phyloP scores from a whole-genome alignment of 2,797 vertebrate species.

The Geotria australis region DNA sequence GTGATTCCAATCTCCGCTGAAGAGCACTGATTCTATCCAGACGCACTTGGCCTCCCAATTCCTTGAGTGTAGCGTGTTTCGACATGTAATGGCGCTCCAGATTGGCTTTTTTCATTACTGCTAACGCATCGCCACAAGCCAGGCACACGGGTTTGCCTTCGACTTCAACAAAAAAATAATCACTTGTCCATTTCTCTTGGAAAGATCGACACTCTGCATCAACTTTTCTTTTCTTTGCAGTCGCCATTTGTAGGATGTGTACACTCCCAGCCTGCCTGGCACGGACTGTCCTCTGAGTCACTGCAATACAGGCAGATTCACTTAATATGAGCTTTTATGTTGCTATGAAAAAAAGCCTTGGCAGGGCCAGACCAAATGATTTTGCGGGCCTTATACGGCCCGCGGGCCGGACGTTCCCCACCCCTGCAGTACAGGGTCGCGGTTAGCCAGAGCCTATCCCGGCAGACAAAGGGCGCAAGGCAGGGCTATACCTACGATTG shows the following conservation, averaged over 20 bases:
- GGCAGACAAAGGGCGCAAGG: too few species aligned
- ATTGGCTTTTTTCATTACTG: conserved; percentile 4
- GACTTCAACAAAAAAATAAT: conserved; percentile 4
- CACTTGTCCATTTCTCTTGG: conserved; percentile 4
- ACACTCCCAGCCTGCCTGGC: too few species aligned
- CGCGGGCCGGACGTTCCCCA: too few species aligned
- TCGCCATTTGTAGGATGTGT: conserved; percentile 1
- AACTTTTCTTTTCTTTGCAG: conserved; percentile 3
- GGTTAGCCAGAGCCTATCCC: too few species aligned
- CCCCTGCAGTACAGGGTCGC: too few species aligned
- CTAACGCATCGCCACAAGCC: conserved; percentile 3
- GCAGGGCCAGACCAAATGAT: too few species aligned
- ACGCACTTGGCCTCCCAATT: conserved; percentile 4
- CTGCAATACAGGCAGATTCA: too few species aligned
- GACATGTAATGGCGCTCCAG: conserved; percentile 4
- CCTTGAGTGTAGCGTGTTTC: conserved; percentile 4
- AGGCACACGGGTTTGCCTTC: conserved; percentile 4
- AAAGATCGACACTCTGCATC: conserved; percentile 3
- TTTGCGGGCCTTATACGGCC: too few species aligned
- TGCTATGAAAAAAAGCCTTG: too few species aligned
- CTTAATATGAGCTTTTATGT: too few species aligned
- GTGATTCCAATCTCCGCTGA: conserved; percentile 1
- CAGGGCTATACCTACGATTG: too few species aligned
- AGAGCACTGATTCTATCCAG: conserved; percentile 4
- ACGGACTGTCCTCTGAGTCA: too few species aligned